Evolutionary conservation across 2,888 invertebrate species (phyloP), one percentile per base, ranked within the genome.

Genomic region (Lepidocyrtinus sp.): DNA sequence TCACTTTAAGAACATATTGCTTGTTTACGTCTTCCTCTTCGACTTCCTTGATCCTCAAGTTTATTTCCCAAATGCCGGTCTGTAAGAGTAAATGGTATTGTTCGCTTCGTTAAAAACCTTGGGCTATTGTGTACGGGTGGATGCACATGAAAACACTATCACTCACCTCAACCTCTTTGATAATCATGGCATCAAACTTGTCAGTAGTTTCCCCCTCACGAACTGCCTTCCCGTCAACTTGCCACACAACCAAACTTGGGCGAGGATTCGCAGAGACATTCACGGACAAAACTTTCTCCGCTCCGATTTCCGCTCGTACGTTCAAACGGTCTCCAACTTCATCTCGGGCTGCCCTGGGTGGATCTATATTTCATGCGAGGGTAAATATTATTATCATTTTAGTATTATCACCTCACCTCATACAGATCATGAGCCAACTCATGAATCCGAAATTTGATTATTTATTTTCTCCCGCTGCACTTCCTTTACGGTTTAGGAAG

Each of bases 221-320:
- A 59, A 83, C 65, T 3, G 50, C 26, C 61, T 81, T 77, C 3
- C 70, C 74, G 63, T 78, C 84, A 46, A 85, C 79, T 5, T 15
- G 65, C 86, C 86, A 86, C 2, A 17, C 15, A 36, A 83, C 78
- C 15, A 59, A 21, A 9, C 75, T 69, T 24, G 86, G 86, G 70
- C 65, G 76, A 61, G 86, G 86, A 81, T 81, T 85, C 72, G 84
- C 61, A 21, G 86, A 85, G 46, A 86, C 82, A 72, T 86, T 86
- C 46, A 86, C 67, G 9, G 82, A 67, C 50, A 86, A 64, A 1
- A 78, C 26, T 69, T 80, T 76, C 69, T 81, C 73, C 9, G 70
- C 72, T 45, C 85, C 86, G 22, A 85, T 27, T 68, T 82, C 83
- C 17, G 83, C 84, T 17, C 71, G 81, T 24, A 84, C 82, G 19